Evolutionary conservation across 1,140 invertebrate genomes (phyloP).

Genomic region (Portunus trituberculatus): DNA sequence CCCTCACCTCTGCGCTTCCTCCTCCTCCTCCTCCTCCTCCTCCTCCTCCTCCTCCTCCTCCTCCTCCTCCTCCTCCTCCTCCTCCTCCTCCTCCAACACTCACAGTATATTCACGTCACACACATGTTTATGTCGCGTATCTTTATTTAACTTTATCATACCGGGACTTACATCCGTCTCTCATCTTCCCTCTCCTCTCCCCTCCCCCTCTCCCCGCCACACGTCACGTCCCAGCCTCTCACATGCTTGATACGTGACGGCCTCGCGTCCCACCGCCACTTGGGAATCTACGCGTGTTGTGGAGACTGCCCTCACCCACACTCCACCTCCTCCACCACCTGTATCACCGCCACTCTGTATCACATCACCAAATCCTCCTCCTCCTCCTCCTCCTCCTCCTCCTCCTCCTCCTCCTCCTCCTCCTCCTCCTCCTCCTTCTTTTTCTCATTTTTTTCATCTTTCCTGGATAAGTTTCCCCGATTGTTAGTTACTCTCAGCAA

Average conservation of each 20-base stretch:
- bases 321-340: not conserved
- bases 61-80: not conserved
- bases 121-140: not conserved
- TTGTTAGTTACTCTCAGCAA: too few species aligned
- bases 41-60: not conserved
- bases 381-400: not conserved
- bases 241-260: not conserved
- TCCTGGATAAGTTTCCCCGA: too few species aligned
- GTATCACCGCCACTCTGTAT: not conserved
- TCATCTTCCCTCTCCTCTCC: not conserved
- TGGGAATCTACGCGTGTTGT: too few species aligned
- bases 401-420: too few species aligned
- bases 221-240: not conserved
- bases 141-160: not conserved
- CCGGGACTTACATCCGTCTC: not conserved
- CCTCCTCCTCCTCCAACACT: not conserved
- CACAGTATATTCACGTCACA: not conserved
- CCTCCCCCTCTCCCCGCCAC: not conserved
- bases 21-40: not conserved
- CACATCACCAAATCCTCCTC: not conserved
- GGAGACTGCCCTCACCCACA: too few species aligned
- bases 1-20: not conserved
- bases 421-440: too few species aligned
- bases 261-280: not conserved
- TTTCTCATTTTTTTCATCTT: too few species aligned